Evolutionary conservation across 2,888 invertebrate genomes (phyloP).

Genomic region (Heterodera filipjevi): DNA sequence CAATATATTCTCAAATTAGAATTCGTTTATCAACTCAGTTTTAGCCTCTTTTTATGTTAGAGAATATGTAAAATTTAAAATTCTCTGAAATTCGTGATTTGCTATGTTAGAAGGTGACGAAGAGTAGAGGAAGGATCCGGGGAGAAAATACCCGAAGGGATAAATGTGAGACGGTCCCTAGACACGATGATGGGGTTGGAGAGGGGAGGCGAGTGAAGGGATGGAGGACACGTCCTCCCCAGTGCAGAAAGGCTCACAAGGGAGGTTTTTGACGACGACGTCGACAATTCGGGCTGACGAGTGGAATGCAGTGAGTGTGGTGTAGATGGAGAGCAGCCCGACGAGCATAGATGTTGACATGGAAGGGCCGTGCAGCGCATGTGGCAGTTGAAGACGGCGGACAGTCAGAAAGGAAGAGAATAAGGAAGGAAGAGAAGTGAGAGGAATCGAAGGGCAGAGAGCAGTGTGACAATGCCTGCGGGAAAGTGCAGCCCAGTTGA

Average conservation of each 20-base stretch:
- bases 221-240: conserved; percentile 19
- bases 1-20: too few species aligned
- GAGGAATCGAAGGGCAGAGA: background rate
- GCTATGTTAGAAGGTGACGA: background rate
- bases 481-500: background rate
- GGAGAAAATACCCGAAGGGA: background rate
- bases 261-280: background rate
- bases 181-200: background rate
- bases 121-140: background rate
- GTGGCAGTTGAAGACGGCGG: background rate
- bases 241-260: background rate
- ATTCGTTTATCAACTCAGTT: too few species aligned
- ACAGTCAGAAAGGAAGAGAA: background rate
- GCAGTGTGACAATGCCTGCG: background rate
- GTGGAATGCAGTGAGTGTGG: background rate
- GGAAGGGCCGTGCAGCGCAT: conserved; percentile 4
- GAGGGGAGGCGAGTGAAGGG: background rate
- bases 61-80: background rate
- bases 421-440: background rate
- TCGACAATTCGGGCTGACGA: conserved; percentile 14
- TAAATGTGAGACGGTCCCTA: conserved; percentile 23
- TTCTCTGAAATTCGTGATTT: background rate
- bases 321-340: background rate
- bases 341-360: conserved; percentile 21
- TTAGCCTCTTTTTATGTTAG: background rate